These are phyloP conservation scores for Adelphocoris suturalis DNA, from an alignment of 2,888 invertebrate species.

Conservation along the genomic window DNA sequence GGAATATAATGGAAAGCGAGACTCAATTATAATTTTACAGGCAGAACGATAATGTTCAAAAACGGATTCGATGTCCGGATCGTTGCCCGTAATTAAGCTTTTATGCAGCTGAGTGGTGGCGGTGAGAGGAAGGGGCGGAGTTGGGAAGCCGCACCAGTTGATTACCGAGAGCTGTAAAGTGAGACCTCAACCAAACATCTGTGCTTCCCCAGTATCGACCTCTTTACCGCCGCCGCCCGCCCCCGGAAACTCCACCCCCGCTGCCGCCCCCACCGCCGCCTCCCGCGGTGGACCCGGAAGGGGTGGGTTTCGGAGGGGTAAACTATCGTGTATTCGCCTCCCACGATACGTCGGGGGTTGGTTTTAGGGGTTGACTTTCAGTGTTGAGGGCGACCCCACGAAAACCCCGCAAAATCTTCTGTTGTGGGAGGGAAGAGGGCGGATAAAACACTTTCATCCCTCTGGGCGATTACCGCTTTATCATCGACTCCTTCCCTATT, in stretches of 20 bases:
- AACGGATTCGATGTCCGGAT: background rate
- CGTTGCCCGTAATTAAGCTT: background rate
- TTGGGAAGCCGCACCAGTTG: conserved; percentile 53
- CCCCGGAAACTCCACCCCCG: background rate
- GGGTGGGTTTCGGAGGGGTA: background rate
- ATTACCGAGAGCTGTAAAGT: conserved; percentile 63
- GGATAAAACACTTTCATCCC: background rate
- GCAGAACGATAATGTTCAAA: background rate
- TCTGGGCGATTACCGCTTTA: background rate
- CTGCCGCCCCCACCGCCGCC: background rate
- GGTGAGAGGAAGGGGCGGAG: background rate
- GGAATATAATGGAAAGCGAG: background rate
- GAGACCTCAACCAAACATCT: conserved; percentile 63
- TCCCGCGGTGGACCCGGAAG: background rate
- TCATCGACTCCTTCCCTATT: too few relatives aligned
- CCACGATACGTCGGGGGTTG: conserved; percentile 9
- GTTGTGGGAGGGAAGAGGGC: background rate
- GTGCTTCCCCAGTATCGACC: conserved; percentile 60
- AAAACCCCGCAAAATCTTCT: background rate
- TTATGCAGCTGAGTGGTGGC: background rate
- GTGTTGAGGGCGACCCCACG: background rate
- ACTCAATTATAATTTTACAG: background rate
- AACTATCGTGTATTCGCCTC: conserved; percentile 56
- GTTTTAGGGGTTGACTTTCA: background rate
- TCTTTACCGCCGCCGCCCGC: conserved; percentile 20